phyloP scores from a whole-genome alignment of 2,888 invertebrate genomes.

The Cataglyphis livida region DNA sequence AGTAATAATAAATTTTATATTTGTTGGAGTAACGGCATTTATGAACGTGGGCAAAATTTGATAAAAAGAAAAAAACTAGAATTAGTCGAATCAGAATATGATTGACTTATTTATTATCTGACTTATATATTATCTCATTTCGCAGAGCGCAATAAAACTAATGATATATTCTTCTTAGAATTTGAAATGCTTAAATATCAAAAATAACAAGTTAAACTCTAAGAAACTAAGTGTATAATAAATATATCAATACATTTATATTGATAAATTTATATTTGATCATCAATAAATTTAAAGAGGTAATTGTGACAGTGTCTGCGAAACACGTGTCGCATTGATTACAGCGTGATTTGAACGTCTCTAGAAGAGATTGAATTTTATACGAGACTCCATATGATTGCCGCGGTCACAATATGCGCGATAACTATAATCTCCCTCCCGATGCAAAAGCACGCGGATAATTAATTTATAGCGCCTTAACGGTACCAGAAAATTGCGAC shows the following conservation, averaged over 20 bases:
- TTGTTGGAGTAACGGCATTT: neutral
- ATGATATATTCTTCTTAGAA: neutral
- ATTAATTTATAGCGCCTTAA: conserved; percentile 69
- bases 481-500: conserved; percentile 69
- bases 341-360: neutral
- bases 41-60: neutral
- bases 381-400: neutral
- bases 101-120: neutral
- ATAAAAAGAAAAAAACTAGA: neutral
- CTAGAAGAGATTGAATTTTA: neutral
- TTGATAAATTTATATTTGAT: neutral
- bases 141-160: neutral
- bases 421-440: conserved; percentile 33
- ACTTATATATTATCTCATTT: neutral
- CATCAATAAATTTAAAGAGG: neutral
- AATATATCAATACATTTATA: neutral
- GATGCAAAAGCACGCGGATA: conserved; percentile 51
- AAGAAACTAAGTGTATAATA: neutral
- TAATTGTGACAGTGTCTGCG: neutral
- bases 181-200: neutral
- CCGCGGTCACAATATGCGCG: conserved; percentile 14
- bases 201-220: neutral
- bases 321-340: conserved; percentile 16
- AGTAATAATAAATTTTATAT: neutral
- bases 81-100: neutral